A percentile compares a stretch with the other conserved stretches of the same genome.
Conservation (phyloP, 2,797 vertebrate species). For the Petrocephalus schoutedeni region DNA sequence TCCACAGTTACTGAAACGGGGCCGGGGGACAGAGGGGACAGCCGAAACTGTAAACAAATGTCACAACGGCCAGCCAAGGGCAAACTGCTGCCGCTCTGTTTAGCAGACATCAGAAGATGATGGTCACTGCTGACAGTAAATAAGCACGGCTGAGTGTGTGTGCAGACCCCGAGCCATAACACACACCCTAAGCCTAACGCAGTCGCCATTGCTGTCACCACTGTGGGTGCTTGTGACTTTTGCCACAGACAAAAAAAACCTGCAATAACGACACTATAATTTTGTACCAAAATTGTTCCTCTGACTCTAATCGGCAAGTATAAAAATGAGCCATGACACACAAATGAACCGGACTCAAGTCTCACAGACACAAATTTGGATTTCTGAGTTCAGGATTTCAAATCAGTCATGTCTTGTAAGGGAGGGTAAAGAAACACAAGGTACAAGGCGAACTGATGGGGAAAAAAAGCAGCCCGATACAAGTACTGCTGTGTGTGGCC, state of each 20-base stretch:
- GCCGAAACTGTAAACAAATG: neutral
- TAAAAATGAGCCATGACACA: neutral
- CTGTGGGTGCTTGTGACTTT: neutral
- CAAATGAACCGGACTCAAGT: neutral
- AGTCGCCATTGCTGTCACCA: neutral
- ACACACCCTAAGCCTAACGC: neutral
- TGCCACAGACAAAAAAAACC: neutral
- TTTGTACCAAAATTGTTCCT: neutral
- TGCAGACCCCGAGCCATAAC: neutral
- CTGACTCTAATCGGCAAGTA: neutral
- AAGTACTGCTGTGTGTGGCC: neutral
- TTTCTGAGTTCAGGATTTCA: neutral
- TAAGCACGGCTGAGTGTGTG: neutral
- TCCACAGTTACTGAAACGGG: constrained; percentile 79
- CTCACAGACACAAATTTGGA: neutral
- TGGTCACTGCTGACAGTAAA: neutral
- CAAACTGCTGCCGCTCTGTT: neutral
- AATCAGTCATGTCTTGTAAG: neutral
- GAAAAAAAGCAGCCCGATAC: neutral
- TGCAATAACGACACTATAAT: neutral
- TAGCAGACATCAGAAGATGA: neutral
- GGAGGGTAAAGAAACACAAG: neutral
- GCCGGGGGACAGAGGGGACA: neutral
- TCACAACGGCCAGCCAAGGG: no score
- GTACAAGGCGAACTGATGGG: neutral